Conservation (phyloP, 2,797 vertebrate genomes). For the Enteromius argenteus region DNA sequence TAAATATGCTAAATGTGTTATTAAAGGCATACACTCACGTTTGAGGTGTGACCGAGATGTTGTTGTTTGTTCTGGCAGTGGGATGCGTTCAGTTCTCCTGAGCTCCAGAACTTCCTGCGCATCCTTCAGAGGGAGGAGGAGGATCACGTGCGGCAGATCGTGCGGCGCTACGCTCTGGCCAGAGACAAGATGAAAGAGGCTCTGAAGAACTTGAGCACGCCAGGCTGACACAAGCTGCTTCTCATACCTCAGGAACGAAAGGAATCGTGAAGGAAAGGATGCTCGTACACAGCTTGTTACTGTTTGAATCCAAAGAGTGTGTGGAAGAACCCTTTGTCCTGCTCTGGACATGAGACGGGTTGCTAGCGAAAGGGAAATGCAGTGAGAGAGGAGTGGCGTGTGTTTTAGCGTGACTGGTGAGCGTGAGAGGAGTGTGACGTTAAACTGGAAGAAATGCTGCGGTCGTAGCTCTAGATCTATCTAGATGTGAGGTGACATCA, state of each 20-base stretch:
- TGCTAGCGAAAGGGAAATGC: neutral
- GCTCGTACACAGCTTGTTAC: neutral
- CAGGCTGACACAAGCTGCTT: constrained; percentile 78
- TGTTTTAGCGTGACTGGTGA: constrained; percentile 40
- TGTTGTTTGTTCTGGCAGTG: constrained; percentile 78
- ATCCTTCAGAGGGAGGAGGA: constrained; percentile 96
- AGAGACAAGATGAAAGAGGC: constrained; percentile 88
- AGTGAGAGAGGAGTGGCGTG: neutral
- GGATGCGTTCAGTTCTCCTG: constrained; percentile 94
- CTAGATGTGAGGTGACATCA: constrained; percentile 24
- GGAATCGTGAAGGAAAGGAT: neutral
- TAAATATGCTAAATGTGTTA: neutral
- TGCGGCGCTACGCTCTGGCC: constrained; percentile 86
- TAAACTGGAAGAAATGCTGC: constrained; percentile 17
- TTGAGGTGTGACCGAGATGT: neutral
- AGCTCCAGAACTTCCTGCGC: constrained; percentile 92
- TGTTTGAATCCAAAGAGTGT: constrained; percentile 40
- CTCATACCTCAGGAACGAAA: neutral
- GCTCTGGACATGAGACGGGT: neutral
- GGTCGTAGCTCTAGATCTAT: constrained; percentile 1
- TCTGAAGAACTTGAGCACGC: constrained; percentile 78
- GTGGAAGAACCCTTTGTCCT: constrained; percentile 27
- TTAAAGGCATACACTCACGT: neutral
- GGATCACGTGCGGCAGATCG: constrained; percentile 88
- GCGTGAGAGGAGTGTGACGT: constrained; percentile 13